Conservation (phyloP, 2,888 invertebrate species). For the Acronicta aceris region DNA sequence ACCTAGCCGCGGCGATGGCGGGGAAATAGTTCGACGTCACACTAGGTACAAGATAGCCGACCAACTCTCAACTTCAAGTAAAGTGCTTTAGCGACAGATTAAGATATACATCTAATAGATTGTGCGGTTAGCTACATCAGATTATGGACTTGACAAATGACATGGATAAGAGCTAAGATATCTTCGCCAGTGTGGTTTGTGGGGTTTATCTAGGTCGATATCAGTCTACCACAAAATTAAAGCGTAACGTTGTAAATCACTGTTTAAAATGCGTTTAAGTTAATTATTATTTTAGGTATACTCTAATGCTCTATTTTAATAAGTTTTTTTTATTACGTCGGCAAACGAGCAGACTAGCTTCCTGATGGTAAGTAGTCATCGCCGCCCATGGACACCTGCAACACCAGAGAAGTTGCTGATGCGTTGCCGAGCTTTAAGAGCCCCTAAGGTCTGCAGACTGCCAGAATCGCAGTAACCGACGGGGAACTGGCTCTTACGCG, state of each 20-base stretch:
- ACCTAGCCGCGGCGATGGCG: constrained; percentile 51
- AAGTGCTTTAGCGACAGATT: constrained; percentile 55
- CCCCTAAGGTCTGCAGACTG: no score
- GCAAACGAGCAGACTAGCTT: no score
- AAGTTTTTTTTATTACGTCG: no score
- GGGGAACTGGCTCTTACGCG: no score
- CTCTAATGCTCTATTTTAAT: no score
- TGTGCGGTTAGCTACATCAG: constrained; percentile 38
- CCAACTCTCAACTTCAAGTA: constrained; percentile 50
- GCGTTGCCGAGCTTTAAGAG: no score
- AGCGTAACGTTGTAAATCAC: constrained; percentile 25
- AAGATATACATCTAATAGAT: constrained; percentile 48
- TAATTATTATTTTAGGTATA: no score
- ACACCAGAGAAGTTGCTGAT: no score
- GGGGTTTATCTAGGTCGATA: constrained; percentile 16
- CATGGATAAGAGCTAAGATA: constrained; percentile 33
- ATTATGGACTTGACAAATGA: constrained; percentile 47
- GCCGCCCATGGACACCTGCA: no score
- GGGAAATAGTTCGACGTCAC: constrained; percentile 61
- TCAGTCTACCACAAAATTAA: constrained; percentile 19
- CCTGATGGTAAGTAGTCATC: no score
- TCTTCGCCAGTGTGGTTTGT: constrained; percentile 24
- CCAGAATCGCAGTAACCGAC: no score
- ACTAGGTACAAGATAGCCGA: constrained; percentile 50
- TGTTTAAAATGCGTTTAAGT: constrained; percentile 4